Evolutionary conservation across 2,888 invertebrate species (phyloP), one percentile per base, ranked within the genome.

Genomic region (Ypsolopha scabrella): DNA sequence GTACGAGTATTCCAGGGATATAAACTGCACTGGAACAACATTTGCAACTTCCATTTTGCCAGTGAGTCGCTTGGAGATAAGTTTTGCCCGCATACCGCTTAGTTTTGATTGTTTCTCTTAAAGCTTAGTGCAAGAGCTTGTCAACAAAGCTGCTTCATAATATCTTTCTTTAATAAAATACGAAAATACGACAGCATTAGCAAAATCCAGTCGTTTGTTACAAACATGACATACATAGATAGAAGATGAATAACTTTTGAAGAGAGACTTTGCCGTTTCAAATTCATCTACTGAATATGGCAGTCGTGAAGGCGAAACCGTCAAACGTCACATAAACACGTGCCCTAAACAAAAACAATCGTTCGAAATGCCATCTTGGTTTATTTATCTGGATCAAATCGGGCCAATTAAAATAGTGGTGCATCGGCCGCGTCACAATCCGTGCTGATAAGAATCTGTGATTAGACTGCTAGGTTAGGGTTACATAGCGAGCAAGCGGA

Each of bases 371-470:
- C 45, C 41, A 53, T 53, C 50, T 46, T 37, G 41, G 11, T 37
- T 50, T 41, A 37, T 52, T 50, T 53, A 53, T 53, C 52, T 7
- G 50, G 41, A 44, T 44, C 48, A 41, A 50, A 50, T 50, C 50
- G 67, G 65, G 65, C 83, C 85, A 86, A 85, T 86, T 86, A 85
- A 86, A 86, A 86, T 85, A 81, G 83, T 82, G 81, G 80, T 80
- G 81, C 82, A 82, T 83, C 75, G 78, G 68, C 62, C 77, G 76
- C 80, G 82, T 81, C 80, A 83, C 80, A 75, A 82, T 82, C 24
- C 82, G 71, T 57, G 43, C 50, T 55, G 83, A 85, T 85, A 79
- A 48, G 53, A 63, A 85, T 83, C 82, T 72, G 70, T 64, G 63
- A 64, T 67, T 71, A 11, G 37, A 10, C 24, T 14, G 44, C 36